phyloP scores from a whole-genome alignment of 2,888 invertebrate genomes.

The Lasioglossum marginatum region DNA sequence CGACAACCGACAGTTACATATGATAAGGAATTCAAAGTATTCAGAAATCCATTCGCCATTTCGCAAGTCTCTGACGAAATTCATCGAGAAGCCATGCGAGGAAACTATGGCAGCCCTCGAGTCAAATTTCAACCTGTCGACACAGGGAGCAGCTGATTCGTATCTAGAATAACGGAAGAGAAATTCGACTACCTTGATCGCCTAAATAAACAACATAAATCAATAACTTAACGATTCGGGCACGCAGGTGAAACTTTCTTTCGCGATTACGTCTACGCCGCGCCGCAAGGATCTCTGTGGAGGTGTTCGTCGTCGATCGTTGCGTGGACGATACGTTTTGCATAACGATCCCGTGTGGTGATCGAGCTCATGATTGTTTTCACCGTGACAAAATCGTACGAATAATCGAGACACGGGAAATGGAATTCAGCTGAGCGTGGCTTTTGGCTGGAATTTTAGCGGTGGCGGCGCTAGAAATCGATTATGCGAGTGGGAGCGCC shows the following conservation, averaged over 20 bases:
- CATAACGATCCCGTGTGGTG: neutral
- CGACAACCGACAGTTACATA: neutral
- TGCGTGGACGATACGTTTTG: neutral
- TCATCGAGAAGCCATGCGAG: neutral
- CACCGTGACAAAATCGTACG: neutral
- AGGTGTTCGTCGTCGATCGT: neutral
- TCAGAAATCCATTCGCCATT: neutral
- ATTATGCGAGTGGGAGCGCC: neutral
- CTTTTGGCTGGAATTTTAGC: neutral
- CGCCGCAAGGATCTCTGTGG: neutral
- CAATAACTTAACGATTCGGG: neutral
- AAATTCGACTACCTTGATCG: neutral
- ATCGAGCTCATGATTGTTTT: neutral
- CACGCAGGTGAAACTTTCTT: neutral
- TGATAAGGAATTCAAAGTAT: neutral
- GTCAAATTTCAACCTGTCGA: neutral
- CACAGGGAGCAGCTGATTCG: neutral
- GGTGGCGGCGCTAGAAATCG: neutral
- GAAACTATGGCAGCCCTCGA: neutral
- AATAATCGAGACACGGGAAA: neutral
- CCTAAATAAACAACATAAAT: neutral
- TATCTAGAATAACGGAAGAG: neutral
- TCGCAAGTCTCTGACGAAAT: neutral
- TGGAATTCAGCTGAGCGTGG: neutral
- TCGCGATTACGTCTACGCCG: neutral